Evolutionary conservation across 2,113 vertebrate species (phyloP), one percentile per base, ranked within the genome.

Genomic region (Oxyruncus cristatus): DNA sequence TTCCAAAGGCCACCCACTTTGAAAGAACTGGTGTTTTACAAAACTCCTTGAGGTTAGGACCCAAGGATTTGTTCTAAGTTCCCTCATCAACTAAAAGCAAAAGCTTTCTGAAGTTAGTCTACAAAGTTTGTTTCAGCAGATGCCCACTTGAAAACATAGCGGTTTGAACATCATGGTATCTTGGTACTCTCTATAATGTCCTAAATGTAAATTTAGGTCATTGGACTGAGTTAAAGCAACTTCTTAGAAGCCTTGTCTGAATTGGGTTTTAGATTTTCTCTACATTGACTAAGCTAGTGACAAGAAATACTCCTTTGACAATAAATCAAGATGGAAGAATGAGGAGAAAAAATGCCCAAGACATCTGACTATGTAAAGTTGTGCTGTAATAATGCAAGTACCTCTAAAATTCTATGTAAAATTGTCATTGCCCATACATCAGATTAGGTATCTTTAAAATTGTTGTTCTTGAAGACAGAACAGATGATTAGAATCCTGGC

Each of bases 291-390:
- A 74, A 24, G 11, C 14, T 59, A 88, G 22, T 58, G 32, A 76
- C 7, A 49, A 66, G 49, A 82, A 88, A 85, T 39, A 70, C 3
- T 41, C 35, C 12, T 80, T 71, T 20, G 55, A 65, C 17, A 67
- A 56, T 55, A 73, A 90, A 75, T 59, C 4, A 49, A 53, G 23
- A 30, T 27, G 18, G n/a, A 76, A 83, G 8, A 93, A 76, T 18
- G 1, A 27, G 24, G 50, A 12, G 6, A 4, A 2, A 1, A 8
- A 55, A 53, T 2, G 2, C 6, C 32, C 11, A 50, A 55, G 33
- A 55, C 28, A 68, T 4, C 23, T 76, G 55, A 77, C n/a, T 80
- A 58, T 27, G 9, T 42, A 73, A 90, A 66, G 11, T 15, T 78
- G 24, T 67, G 14, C 9, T 80, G 70, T n/a, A 66, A 30, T 46